Conservation (phyloP, 1,140 invertebrate species). For the Trichonephila clavipes region DNA sequence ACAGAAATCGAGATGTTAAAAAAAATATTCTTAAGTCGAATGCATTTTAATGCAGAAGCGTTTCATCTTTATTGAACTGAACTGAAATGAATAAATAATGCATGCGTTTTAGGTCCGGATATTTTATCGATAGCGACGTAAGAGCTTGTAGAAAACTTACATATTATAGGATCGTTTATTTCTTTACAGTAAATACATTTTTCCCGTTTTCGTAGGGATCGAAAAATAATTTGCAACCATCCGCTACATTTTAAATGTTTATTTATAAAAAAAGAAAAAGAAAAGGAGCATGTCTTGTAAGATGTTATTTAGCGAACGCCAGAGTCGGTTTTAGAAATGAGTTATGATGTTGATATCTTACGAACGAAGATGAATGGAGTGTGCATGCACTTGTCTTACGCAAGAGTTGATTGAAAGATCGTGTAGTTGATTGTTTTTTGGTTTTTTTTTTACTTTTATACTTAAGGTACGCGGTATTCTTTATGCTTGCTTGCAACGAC, state of each 20-base stretch:
- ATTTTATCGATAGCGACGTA: conserved; percentile 34
- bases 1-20: conserved; percentile 2
- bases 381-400: too few relatives aligned
- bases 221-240: background rate
- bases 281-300: background rate
- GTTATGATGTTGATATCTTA: background rate
- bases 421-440: too few relatives aligned
- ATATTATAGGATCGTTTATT: background rate
- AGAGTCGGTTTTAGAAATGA: background rate
- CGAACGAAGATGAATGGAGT: background rate
- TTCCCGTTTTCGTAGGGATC: background rate
- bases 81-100: conserved; percentile 58
- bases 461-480: too few relatives aligned
- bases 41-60: conserved; percentile 26
- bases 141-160: background rate
- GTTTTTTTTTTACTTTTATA: too few relatives aligned
- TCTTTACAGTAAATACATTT: background rate
- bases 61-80: conserved; percentile 48
- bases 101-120: background rate
- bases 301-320: background rate
- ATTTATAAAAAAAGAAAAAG: background rate
- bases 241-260: conserved; percentile 27
- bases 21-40: background rate
- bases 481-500: too few relatives aligned
- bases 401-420: too few relatives aligned